Evolutionary conservation across 2,113 vertebrate species (phyloP).

Genomic region (Carassius gibelio): DNA sequence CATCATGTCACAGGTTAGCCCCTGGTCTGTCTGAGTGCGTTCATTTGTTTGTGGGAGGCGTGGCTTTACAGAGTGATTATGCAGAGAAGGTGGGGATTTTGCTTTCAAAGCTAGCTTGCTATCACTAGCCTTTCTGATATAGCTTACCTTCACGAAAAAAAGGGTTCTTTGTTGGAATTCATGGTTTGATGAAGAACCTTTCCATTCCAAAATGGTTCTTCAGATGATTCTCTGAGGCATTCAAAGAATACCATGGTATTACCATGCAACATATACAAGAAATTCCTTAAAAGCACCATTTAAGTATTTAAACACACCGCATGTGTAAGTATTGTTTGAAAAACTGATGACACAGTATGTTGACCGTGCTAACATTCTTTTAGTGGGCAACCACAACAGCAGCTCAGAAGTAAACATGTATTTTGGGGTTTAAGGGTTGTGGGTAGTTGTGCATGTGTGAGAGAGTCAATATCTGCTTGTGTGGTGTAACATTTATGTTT

Average conservation of each 20-base stretch:
- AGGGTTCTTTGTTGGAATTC: neutral
- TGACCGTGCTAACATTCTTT: slow-evolving; percentile 31
- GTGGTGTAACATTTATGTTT: slow-evolving; percentile 47
- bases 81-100: too few relatives aligned
- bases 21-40: too few relatives aligned
- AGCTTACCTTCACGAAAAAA: too few relatives aligned
- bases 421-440: neutral
- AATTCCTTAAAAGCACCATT: neutral
- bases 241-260: neutral
- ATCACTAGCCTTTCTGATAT: too few relatives aligned
- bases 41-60: too few relatives aligned
- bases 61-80: too few relatives aligned
- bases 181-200: neutral
- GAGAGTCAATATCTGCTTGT: slow-evolving; percentile 12
- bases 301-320: neutral
- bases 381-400: neutral
- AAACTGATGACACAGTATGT: neutral
- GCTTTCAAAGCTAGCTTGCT: too few relatives aligned
- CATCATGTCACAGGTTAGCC: too few relatives aligned
- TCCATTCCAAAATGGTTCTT: neutral
- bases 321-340: neutral
- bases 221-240: neutral
- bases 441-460: neutral
- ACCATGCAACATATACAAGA: neutral
- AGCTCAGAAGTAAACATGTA: neutral